Base-by-base conservation (phyloP, 2,113 vertebrate genomes). In the Oryzias melastigma region DNA sequence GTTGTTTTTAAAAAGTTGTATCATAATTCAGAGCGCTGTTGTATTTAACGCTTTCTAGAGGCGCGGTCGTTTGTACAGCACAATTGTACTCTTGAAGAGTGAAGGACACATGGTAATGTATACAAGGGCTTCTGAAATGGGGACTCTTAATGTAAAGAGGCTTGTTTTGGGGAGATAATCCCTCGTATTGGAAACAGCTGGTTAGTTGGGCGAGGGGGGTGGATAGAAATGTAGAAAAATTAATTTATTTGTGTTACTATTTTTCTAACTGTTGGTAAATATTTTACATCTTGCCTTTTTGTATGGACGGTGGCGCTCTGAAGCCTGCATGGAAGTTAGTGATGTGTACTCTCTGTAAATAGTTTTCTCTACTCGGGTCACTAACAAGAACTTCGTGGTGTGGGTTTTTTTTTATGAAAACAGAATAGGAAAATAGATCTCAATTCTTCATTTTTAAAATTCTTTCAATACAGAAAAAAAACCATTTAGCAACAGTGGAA, bases 191-290 rank as follows among this genome's bases (percentile, higher is more conserved):
- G 76, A 75, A 70, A 67, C 35, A 24, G 49, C 58, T 29, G 19
- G 65, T 5, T 73, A 66, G 49, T 47, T 61, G n/a, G 46, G 47
- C 60, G 75, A 27, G 25, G 25, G 81, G 25, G 25, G 25, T 27
- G 73, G 57, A 73, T 77, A 81, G 60, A 86, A 80, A 83, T 78
- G 80, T 85, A 88, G 85, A 81, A 69, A 59, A 83, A 88, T 84
- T 90, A 90, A 91, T 91, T 91, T 91, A 91, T 91, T 91, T 81
- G 87, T 88, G 81, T 89, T 78, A 66, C 82, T 90, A 88, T 90
- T 91, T 89, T 90, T 91, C 74, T 90, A 89, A 87, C 83, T 85
- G 80, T 88, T 82, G 80, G 80, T 87, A 87, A 87, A 86, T 86
- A 87, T 89, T 91, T 89, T 80, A 84, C 80, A 82, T 68, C 68